phyloP scores from a whole-genome alignment of 2,113 vertebrate species.

The Callipepla squamata region DNA sequence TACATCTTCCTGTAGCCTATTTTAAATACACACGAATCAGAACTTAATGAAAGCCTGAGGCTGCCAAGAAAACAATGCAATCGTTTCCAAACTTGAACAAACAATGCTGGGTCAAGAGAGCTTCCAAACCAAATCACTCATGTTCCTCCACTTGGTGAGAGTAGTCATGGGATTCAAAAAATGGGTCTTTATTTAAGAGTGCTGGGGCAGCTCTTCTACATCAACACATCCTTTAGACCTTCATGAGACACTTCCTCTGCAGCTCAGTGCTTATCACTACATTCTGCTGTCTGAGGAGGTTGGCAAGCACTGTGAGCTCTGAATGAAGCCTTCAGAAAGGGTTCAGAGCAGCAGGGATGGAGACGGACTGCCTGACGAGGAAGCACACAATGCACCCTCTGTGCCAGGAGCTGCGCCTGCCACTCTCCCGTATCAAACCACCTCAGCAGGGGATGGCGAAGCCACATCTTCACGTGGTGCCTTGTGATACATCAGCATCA shows the following conservation, averaged over 20 bases:
- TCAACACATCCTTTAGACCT: neutral
- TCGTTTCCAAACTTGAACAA: conserved; percentile 13
- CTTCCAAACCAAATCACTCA: neutral
- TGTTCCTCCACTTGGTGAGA: neutral
- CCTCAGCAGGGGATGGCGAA: neutral
- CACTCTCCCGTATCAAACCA: neutral
- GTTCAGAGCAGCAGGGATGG: neutral
- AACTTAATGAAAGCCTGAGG: conserved; percentile 1
- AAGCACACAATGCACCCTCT: neutral
- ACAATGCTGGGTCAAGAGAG: neutral
- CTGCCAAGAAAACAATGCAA: neutral
- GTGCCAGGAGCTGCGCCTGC: fast-evolving
- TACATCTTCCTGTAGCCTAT: neutral
- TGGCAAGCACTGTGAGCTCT: fast-evolving
- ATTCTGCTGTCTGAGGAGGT: neutral
- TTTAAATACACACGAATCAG: conserved; percentile 30
- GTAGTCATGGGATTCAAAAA: neutral
- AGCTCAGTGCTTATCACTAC: neutral
- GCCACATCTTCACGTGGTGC: neutral
- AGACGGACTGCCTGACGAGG: neutral
- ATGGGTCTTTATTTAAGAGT: neutral
- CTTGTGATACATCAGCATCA: fast-evolving
- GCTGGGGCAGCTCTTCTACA: neutral
- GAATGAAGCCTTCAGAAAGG: neutral
- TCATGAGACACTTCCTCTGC: neutral